These are phyloP conservation scores for Anolis apletophallus DNA, from an alignment of 2,797 vertebrate genomes.

Conservation along the genomic window DNA sequence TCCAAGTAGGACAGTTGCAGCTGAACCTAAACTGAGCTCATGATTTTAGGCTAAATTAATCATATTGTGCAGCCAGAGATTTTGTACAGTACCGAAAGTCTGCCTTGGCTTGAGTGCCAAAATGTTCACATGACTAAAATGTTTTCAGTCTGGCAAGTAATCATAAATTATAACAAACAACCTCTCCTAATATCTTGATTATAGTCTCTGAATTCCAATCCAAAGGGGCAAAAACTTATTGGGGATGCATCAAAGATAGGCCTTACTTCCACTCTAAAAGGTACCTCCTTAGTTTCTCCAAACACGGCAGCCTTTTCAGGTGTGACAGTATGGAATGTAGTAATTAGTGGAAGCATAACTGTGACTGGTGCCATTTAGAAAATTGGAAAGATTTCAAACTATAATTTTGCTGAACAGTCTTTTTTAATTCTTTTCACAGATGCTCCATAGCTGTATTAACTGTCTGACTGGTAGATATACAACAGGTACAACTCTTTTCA, in stretches of 20 bases:
- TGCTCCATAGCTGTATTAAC: background rate
- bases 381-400: slow-evolving; percentile 2
- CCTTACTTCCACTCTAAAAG: background rate
- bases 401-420: background rate
- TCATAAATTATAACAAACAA: background rate
- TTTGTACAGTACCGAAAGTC: background rate
- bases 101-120: background rate
- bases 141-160: background rate
- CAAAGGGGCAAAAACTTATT: background rate
- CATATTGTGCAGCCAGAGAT: background rate
- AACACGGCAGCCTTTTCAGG: background rate
- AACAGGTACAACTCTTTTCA: background rate
- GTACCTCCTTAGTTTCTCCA: background rate
- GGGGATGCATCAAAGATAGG: background rate
- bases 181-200: slow-evolving; percentile 8
- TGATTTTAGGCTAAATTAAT: background rate
- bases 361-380: slow-evolving; percentile 9
- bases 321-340: background rate
- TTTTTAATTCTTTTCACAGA: background rate
- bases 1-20: background rate
- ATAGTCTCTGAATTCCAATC: background rate
- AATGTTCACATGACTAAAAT: background rate
- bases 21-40: background rate
- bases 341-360: slow-evolving; percentile 16
- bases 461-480: background rate